Conservation (phyloP, 2,888 invertebrate species). For the Arrhopalites spinosus region DNA sequence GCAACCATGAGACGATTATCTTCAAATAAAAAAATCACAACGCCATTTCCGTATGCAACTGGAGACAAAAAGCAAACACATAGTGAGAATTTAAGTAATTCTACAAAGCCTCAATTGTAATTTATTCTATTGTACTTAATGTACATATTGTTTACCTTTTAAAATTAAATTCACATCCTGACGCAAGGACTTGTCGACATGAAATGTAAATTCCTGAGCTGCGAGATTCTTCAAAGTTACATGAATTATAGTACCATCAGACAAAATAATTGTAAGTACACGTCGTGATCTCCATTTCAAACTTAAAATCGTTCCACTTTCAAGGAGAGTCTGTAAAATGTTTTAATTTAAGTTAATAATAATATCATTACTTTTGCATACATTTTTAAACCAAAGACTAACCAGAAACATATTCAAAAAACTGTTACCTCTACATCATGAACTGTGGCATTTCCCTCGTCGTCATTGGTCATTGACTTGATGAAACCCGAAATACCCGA, state of each 20-base stretch:
- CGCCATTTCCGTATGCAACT: slow-evolving; percentile 50
- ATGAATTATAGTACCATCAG: slow-evolving; percentile 51
- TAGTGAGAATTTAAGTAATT: neutral
- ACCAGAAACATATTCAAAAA: neutral
- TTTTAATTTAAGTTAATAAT: neutral
- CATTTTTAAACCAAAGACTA: no score
- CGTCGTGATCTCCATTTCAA: slow-evolving; percentile 48
- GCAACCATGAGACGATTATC: slow-evolving; percentile 52
- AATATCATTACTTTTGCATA: no score
- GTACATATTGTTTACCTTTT: slow-evolving; percentile 39
- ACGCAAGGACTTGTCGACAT: slow-evolving; percentile 47
- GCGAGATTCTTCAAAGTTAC: slow-evolving; percentile 47
- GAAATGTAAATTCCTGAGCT: slow-evolving; percentile 46
- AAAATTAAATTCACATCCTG: slow-evolving; percentile 45
- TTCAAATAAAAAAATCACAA: slow-evolving; percentile 51
- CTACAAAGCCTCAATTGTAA: neutral
- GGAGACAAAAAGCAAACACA: slow-evolving; percentile 2
- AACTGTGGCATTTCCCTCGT: slow-evolving; percentile 46
- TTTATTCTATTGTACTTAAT: neutral
- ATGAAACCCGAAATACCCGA: slow-evolving; percentile 50
- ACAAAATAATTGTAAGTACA: slow-evolving; percentile 44
- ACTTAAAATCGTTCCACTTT: slow-evolving; percentile 43
- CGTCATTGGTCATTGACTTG: slow-evolving; percentile 49
- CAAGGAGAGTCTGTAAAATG: neutral
- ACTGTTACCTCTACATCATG: slow-evolving; percentile 47